Conservation (phyloP, 2,888 invertebrate species). For the Yponomeuta cagnagella region DNA sequence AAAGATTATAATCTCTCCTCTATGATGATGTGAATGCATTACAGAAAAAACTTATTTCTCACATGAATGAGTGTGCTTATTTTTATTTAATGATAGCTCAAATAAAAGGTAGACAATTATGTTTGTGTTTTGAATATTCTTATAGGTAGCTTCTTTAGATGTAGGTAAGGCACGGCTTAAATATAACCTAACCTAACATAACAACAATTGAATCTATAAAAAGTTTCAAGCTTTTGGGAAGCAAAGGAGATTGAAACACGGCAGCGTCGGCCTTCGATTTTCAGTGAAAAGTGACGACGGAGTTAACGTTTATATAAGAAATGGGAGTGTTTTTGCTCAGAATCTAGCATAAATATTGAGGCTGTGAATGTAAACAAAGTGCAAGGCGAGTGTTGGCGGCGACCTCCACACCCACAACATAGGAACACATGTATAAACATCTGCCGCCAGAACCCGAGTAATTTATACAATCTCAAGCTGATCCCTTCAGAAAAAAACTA, state of each 20-base stretch:
- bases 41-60: too few relatives aligned
- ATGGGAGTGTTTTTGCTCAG: conserved; percentile 35
- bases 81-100: too few relatives aligned
- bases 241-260: background rate
- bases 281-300: conserved; percentile 15
- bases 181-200: too few relatives aligned
- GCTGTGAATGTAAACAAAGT: conserved; percentile 30
- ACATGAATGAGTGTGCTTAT: too few relatives aligned
- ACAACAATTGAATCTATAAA: too few relatives aligned
- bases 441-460: conserved; percentile 39
- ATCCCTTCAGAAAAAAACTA: background rate
- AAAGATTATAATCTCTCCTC: too few relatives aligned
- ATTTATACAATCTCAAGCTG: conserved; percentile 25
- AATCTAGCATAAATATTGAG: conserved; percentile 40
- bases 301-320: background rate
- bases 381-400: conserved; percentile 40
- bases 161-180: too few relatives aligned
- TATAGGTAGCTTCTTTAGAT: too few relatives aligned
- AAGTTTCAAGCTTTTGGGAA: too few relatives aligned
- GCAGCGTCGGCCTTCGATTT: background rate
- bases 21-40: too few relatives aligned
- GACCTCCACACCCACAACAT: conserved; percentile 58
- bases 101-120: too few relatives aligned
- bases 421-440: conserved; percentile 59
- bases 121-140: too few relatives aligned